These are phyloP conservation scores for Cromileptes altivelis DNA, from an alignment of 2,113 vertebrate species.

Conservation along the genomic window DNA sequence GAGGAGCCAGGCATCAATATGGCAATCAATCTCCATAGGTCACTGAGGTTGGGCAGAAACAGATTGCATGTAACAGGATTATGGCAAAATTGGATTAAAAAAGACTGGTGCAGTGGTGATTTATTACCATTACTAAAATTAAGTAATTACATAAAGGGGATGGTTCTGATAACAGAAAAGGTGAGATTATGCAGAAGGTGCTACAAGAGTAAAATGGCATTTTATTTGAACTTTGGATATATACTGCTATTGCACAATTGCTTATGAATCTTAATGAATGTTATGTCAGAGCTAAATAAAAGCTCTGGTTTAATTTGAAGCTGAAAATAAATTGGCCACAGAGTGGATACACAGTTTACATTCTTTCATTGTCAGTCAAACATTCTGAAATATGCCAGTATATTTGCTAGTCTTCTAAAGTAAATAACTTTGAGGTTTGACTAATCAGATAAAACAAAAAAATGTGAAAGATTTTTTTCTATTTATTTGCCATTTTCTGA, in stretches of 20 bases:
- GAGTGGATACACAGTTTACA: not conserved
- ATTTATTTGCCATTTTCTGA: not conserved
- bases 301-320: not conserved
- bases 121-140: constrained; percentile 10
- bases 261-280: not conserved
- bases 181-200: not conserved
- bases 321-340: not conserved
- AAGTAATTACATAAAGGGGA: not conserved
- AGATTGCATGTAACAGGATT: constrained; percentile 36
- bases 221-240: not conserved
- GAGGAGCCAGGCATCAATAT: constrained; percentile 41
- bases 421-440: not conserved
- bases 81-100: constrained; percentile 40
- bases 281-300: not conserved
- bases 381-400: not conserved
- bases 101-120: constrained; percentile 10
- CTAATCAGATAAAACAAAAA: not conserved
- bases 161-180: not conserved
- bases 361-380: not conserved
- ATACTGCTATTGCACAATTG: not conserved
- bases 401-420: not conserved
- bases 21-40: constrained; percentile 53
- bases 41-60: constrained; percentile 37
- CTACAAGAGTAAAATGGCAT: not conserved
- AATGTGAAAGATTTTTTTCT: not conserved